Base-by-base conservation (phyloP, 1,140 invertebrate species). In the Gerris buenoi region DNA sequence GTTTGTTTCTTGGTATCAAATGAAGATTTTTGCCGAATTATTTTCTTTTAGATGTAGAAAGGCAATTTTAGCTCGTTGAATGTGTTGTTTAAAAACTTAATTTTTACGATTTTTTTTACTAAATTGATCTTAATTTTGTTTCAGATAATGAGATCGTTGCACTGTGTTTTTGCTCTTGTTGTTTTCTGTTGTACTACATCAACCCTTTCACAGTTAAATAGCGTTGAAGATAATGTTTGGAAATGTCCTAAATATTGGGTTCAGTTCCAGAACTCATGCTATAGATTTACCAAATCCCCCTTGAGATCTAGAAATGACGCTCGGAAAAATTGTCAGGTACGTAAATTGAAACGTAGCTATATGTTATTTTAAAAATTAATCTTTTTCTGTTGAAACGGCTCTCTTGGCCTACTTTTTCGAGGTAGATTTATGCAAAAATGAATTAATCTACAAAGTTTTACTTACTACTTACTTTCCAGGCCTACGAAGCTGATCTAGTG, bases 221-320 rank as follows among this genome's bases (percentile, higher is more conserved):
- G 33, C 33, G 5, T 46, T 10, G 33, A 46, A 10, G 33, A 46
- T 18, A 46, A 5, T 46, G 33, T 46, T 18, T 68, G 63, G 66
- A 69, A 68, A 68, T 95, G 93, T 78, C 92, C 91, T 0, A 84
- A 87, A 63, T 81, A 91, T 75, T 95, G 92, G 92, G 78, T 87
- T 26, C 81, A 81, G 18, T 90, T 83, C 74, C 81, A 86, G 69
- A 82, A 87, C 62, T 86, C 86, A 0, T 95, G 93, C 78, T 95
- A 93, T 76, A 82, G 89, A 60, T 95, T 95, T 74, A 88, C 92
- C 1, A 89, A 91, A 72, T 93, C 90, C 26, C 91, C 91, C 1
- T 78, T 86, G 63, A 85, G 86, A 66, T 83, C 83, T 26, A 82
- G 90, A 72, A 85, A 87, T 67, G 89, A 92, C 72, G 91, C 91